phyloP scores from a whole-genome alignment of 2,888 invertebrate genomes.

The Lasioglossum villosulum region DNA sequence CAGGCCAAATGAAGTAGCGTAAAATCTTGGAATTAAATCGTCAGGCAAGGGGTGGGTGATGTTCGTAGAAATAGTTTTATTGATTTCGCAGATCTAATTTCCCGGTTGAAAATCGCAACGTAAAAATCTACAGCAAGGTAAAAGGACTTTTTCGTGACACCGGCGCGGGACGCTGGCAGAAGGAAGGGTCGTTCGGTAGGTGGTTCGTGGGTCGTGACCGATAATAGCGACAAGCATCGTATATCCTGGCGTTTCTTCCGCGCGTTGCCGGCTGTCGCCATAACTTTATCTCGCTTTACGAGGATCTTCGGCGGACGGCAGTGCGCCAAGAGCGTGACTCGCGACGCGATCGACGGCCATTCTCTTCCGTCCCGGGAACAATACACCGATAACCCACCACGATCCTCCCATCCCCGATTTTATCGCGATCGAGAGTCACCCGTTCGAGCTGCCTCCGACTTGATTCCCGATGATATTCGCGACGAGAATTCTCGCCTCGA shows the following conservation, averaged over 20 bases:
- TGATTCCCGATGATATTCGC: background rate
- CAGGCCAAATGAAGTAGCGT: too few relatives aligned
- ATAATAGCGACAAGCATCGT: conserved; percentile 23
- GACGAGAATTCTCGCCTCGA: background rate
- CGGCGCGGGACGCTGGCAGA: background rate
- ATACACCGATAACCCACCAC: background rate
- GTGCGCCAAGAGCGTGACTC: conserved; percentile 15
- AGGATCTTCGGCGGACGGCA: conserved; percentile 7
- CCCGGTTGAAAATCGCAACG: background rate
- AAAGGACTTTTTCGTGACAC: background rate
- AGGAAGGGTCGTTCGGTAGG: conserved; percentile 22
- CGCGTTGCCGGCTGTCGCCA: conserved; percentile 4
- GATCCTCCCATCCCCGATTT: background rate
- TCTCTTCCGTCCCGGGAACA: background rate
- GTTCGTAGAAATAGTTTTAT: background rate
- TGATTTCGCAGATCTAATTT: background rate
- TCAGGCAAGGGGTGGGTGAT: too few relatives aligned
- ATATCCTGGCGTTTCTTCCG: background rate
- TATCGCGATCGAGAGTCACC: background rate
- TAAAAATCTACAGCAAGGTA: background rate
- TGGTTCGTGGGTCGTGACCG: conserved; percentile 20
- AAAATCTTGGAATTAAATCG: too few relatives aligned
- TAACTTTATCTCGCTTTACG: conserved; percentile 12
- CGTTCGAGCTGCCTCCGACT: background rate
- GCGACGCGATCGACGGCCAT: conserved; percentile 39